Base-by-base conservation (phyloP, 2,113 vertebrate species). In the Phalacrocorax aristotelis region DNA sequence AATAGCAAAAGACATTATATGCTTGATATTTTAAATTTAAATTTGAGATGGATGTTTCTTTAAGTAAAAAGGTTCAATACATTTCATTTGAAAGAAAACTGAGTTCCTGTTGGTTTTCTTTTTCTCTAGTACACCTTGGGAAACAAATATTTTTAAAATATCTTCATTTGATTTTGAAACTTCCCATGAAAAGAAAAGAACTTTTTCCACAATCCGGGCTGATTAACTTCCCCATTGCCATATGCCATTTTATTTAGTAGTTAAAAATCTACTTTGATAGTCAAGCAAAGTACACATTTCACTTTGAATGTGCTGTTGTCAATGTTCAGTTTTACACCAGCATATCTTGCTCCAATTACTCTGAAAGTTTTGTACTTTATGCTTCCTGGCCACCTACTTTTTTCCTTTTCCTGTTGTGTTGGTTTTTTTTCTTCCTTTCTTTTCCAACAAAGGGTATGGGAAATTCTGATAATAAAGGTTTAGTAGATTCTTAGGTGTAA, bases 251-350 rank as follows among this genome's bases (percentile, higher is more conserved):
- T 65, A 57, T 40, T 85, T 88, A 52, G 7, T 38, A 27, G 10
- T 51, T 83, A 29, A 61, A 83, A 90, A 52, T 40, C 11, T 66
- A 18, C 26, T 72, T 7, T 60, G 9, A 9, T 30, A 68, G 26
- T 64, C 38, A 71, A 78, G 13, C 0, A 4, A 87, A 72, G 20
- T 7, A 76, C 22, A 78, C 3, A 42, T 40, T 78, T 78, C 16
- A 36, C 8, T 78, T 84, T 32, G 27, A 89, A 64, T 29, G 11
- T 16, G 5, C 5, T 66, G 15, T 57, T 80, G 6, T 40, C 19
- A 71, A 44, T 40, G 14, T 0, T 40, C 0, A 0, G 51, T 85
- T 90, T 84, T 25, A 55, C 6, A 2, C 2, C 13, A 75, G 17
- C 7, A 51, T n/a, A 64, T 25, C 18, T 83, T 85, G 4, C 12